Base-by-base conservation (phyloP, 2,888 invertebrate species). In the Carterocephalus palaemon region DNA sequence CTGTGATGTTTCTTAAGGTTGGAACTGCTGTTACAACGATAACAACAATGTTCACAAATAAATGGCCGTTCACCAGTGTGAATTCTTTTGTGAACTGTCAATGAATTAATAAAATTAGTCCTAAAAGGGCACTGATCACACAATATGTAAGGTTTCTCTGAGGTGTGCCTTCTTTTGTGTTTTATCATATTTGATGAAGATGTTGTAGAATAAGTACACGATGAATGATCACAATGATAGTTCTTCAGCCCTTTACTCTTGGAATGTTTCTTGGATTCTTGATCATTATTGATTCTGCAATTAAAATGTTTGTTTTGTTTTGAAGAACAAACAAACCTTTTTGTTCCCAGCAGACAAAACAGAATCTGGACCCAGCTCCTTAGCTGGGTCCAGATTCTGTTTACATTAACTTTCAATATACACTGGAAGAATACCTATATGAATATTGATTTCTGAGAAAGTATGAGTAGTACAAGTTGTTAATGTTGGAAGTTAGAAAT, bases 171-270 rank as follows among this genome's bases (percentile, higher is more conserved):
- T 51, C 86, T 67, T 60, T 70, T 79, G 50, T 88, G 87, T 53
- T 84, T 87, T 26, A 70, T 71, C n/a, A 88, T 66, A 59, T 88
- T 88, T 26, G 79, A 83, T 13, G 76, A 75, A 23, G 80, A 57
- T 64, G 88, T 89, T 48, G 89, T 81, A 49, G 75, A 77, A 64
- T 90, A 90, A 20, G 72, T 73, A 60, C 90, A 90, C 26, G 81
- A 74, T 51, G 83, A 78, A 53, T 73, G 79, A 49, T 87, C 74
- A 67, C 90, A 90, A 13, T 62, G 51, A 64, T 76, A 47, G 20
- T 29, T 86, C 19, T 76, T 47, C 5, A 28, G 8, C 17, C 41
- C 40, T 9, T 43, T 46, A 10, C 33, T 72, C 51, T 82, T 79
- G 41, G 70, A 62, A 60, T 83, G 84, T 40, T 80, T 71, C 45